Base-by-base conservation (phyloP, 2,113 vertebrate species). In the Struthio camelus region DNA sequence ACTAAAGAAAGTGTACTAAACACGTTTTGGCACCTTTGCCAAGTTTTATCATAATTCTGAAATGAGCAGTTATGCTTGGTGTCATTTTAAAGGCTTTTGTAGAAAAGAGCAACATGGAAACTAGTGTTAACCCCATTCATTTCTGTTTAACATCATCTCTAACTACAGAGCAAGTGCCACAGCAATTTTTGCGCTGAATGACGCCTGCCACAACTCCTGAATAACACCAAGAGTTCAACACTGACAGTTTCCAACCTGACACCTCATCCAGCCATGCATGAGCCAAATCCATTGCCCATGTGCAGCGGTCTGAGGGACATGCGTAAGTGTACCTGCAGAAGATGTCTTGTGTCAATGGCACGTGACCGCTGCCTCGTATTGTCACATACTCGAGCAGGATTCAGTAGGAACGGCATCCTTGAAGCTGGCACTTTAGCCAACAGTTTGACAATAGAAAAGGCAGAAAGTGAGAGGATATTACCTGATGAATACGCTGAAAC, bases 131-230 rank as follows among this genome's bases (percentile, higher is more conserved):
- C 10, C 32, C 32, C 15, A 48, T 40, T 28, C 48, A 24, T 4
- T 46, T 53, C 54, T 54, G 44, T 19, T 56, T 27, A 40, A 54
- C 0, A 2, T 25, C 61, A 34, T 27, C 53, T 79, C 78, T 64
- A 73, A 51, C 51, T 32, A 44, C 19, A 40, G 23, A 50, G 13
- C 32, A 40, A 80, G 15, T 5, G 32, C 27, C 15, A 8, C 0
- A 22, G 36, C 18, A 11, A 13, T 11, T 30, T 30, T 30, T 72
- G 11, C 66, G 61, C 32, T 32, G 48, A 51, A 14, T 18, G 3
- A 6, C 2, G 23, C 65, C 32, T 44, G 46, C 46, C 40, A 27
- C 6, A 0, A 32, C 2, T 2, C 50, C 61, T 3, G 8, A 36
- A 4, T 14, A 40, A 38, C 6, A 6, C 23, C 25, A n/a, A 59